Evolutionary conservation across 2,797 vertebrate species (phyloP).

Genomic region (Xenentodon cancila): DNA sequence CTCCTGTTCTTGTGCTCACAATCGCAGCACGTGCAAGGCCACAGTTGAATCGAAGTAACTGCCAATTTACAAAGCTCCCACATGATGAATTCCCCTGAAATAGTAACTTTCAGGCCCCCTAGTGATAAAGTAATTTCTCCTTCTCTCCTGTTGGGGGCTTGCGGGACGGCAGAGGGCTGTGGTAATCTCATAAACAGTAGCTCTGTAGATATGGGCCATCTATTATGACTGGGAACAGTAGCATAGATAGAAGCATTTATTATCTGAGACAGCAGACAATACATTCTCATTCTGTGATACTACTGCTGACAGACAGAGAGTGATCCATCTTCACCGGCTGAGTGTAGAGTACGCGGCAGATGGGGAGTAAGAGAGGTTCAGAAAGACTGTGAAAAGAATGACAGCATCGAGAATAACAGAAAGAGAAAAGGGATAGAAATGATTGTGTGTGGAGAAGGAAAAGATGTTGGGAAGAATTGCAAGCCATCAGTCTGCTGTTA

Average conservation of each 20-base stretch:
- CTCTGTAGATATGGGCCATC: conserved; percentile 79
- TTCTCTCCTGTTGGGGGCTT: conserved; percentile 74
- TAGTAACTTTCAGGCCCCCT: conserved; percentile 77
- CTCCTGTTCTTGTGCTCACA: conserved; percentile 59
- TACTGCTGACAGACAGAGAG: conserved; percentile 79
- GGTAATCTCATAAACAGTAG: conserved; percentile 83
- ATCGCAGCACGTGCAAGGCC: conserved; percentile 44
- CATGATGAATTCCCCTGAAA: conserved; percentile 71
- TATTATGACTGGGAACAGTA: conserved; percentile 79
- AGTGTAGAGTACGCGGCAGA: conserved; percentile 57
- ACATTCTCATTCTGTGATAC: conserved; percentile 82
- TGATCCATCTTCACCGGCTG: conserved; percentile 76
- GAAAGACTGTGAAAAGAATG: conserved; percentile 43
- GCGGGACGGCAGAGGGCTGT: conserved; percentile 66
- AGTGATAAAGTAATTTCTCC: conserved; percentile 81
- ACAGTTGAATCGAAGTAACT: conserved; percentile 63
- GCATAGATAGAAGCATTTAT: conserved; percentile 80
- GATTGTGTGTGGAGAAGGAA: conserved; percentile 15
- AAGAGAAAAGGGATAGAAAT: conserved; percentile 33
- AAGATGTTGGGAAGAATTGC: conserved; percentile 51
- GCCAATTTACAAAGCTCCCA: conserved; percentile 73
- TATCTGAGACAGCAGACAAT: conserved; percentile 81
- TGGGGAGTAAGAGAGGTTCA: conserved; percentile 58
- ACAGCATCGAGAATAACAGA: conserved; percentile 23
- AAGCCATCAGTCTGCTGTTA: conserved; percentile 39